Conservation (phyloP, 2,888 invertebrate species). For the Plebejus anna region DNA sequence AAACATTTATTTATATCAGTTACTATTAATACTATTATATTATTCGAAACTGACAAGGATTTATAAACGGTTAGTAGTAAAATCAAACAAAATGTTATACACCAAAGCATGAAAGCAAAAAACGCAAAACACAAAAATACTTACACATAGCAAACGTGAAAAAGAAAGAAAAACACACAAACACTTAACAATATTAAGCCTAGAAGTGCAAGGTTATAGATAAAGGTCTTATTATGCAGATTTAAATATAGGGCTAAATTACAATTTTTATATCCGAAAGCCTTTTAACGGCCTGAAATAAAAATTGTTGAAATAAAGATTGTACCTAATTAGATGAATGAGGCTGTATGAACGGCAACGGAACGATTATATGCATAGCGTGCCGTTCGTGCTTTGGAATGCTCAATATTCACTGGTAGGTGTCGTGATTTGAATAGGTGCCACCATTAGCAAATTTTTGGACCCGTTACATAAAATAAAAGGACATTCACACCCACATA, state of each 20-base stretch:
- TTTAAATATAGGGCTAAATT: too few relatives aligned
- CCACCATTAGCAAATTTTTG: constrained; percentile 22
- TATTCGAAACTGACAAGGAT: not conserved
- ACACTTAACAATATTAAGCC: constrained; percentile 13
- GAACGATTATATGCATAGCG: not conserved
- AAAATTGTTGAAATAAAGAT: not conserved
- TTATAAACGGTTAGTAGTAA: constrained; percentile 14
- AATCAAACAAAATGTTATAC: constrained; percentile 7
- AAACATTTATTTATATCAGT: not conserved
- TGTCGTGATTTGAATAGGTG: constrained; percentile 17
- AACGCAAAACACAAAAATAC: constrained; percentile 28
- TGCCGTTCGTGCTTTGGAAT: constrained; percentile 11
- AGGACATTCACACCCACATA: constrained; percentile 18
- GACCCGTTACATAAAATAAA: constrained; percentile 11
- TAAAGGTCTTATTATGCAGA: not conserved
- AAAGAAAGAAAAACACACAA: constrained; percentile 23
- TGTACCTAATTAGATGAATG: not conserved
- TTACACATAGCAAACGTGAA: constrained; percentile 20
- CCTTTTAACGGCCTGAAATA: too few relatives aligned
- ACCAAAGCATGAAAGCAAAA: constrained; percentile 24
- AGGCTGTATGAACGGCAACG: not conserved
- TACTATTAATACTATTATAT: not conserved
- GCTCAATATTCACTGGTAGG: constrained; percentile 7
- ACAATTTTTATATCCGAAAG: too few relatives aligned
- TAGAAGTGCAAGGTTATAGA: constrained; percentile 7